Percentiles rank a stretch among this genome's conserved stretches.
Evolutionary conservation across 2,888 invertebrate genomes (phyloP).

Genomic region (Drosophila putrida): DNA sequence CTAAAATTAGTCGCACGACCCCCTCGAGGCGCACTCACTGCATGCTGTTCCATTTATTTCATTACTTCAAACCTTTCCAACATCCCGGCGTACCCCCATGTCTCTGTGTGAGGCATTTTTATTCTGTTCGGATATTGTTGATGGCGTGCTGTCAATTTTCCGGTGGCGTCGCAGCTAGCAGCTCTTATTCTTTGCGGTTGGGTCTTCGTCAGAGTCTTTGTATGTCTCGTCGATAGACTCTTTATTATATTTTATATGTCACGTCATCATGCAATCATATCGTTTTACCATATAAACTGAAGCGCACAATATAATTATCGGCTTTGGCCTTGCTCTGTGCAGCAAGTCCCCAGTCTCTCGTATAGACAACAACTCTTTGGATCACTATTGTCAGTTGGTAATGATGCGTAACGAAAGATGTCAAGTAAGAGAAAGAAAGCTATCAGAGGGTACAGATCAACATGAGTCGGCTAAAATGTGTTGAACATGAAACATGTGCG

Average conservation of each 20-base stretch:
- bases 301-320: slow-evolving; percentile 55
- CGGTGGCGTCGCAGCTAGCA: slow-evolving; percentile 59
- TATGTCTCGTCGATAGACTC: slow-evolving; percentile 29
- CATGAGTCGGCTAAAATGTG: not conserved
- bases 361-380: slow-evolving; percentile 31
- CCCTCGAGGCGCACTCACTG: slow-evolving; percentile 45
- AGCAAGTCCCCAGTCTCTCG: not conserved
- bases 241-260: slow-evolving; percentile 54
- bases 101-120: not conserved
- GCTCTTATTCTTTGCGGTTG: slow-evolving; percentile 31
- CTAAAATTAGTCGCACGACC: slow-evolving; percentile 65
- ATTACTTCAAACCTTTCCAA: slow-evolving; percentile 51
- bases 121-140: slow-evolving; percentile 42
- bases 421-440: slow-evolving; percentile 11
- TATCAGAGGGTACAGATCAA: too few relatives aligned
- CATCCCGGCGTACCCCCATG: not conserved
- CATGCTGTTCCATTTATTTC: slow-evolving; percentile 60
- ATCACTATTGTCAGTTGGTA: slow-evolving; percentile 47
- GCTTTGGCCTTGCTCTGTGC: slow-evolving; percentile 21
- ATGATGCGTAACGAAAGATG: slow-evolving; percentile 64
- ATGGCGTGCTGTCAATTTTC: slow-evolving; percentile 74
- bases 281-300: slow-evolving; percentile 69
- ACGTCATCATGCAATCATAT: slow-evolving; percentile 79
- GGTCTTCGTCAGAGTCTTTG: slow-evolving; percentile 13
- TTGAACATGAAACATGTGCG: not conserved